phyloP scores from a whole-genome alignment of 2,888 invertebrate genomes.

The Entomobrya proxima region DNA sequence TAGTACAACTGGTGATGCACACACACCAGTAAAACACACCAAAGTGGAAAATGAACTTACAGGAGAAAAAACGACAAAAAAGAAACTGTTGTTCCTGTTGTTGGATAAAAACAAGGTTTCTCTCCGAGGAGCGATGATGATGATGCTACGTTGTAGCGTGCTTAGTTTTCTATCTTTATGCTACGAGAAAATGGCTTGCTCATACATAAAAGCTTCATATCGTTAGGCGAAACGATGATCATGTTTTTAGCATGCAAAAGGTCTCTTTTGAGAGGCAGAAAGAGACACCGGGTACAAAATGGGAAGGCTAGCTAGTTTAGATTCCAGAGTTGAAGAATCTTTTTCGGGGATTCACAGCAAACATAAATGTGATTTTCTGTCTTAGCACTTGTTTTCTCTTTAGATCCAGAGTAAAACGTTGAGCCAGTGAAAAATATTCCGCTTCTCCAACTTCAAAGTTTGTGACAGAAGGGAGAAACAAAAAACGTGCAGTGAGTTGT shows the following conservation, averaged over 20 bases:
- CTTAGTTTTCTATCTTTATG: conserved; percentile 11
- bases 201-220: background rate
- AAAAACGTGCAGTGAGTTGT: background rate
- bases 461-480: background rate
- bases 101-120: background rate
- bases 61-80: conserved; percentile 11
- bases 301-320: conserved; percentile 38
- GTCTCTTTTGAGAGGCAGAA: background rate
- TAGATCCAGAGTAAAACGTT: background rate
- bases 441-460: background rate
- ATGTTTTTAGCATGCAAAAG: conserved; percentile 38
- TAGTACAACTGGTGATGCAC: background rate
- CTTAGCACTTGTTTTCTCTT: background rate
- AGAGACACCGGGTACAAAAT: conserved; percentile 16
- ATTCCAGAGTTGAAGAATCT: conserved; percentile 59
- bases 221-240: conserved; percentile 10
- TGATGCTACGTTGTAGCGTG: background rate
- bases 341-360: conserved; percentile 48
- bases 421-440: background rate
- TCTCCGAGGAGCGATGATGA: background rate
- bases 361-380: conserved; percentile 51
- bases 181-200: background rate
- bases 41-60: conserved; percentile 25
- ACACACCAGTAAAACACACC: background rate
- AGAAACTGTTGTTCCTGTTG: conserved; percentile 31